Evolutionary conservation across 1,140 invertebrate species (phyloP).

Genomic region (Tachypleus tridentatus): DNA sequence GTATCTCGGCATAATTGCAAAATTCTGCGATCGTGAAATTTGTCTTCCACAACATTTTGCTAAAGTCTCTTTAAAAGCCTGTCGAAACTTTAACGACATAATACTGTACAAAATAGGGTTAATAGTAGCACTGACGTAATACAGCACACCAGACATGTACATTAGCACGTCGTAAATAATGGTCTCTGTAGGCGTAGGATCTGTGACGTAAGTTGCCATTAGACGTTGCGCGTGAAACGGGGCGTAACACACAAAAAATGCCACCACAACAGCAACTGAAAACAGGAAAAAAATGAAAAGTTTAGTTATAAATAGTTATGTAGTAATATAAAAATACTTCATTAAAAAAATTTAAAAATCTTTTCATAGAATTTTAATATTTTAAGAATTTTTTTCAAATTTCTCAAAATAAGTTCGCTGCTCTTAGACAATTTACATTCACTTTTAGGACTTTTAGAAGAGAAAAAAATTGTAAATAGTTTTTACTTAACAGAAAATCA

Average conservation of each 20-base stretch:
- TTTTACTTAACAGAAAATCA: too few relatives aligned
- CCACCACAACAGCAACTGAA: slow-evolving; percentile 80
- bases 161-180: slow-evolving; percentile 59
- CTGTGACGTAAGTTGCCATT: slow-evolving; percentile 41
- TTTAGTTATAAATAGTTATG: too few relatives aligned
- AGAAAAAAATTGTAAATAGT: too few relatives aligned
- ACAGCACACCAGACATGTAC: slow-evolving; percentile 62
- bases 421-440: too few relatives aligned
- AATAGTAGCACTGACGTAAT: slow-evolving; percentile 69
- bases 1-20: too few relatives aligned
- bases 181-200: slow-evolving; percentile 43
- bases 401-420: too few relatives aligned
- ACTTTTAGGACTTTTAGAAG: too few relatives aligned
- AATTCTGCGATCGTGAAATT: not conserved
- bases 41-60: slow-evolving; percentile 1
- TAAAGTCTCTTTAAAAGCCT: slow-evolving; percentile 39
- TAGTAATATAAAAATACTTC: too few relatives aligned
- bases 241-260: slow-evolving; percentile 91
- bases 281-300: slow-evolving; percentile 4
- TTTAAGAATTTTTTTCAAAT: too few relatives aligned
- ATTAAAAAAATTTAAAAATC: not conserved
- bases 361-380: too few relatives aligned
- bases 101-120: slow-evolving; percentile 68
- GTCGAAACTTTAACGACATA: slow-evolving; percentile 73
- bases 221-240: slow-evolving; percentile 83